Evolutionary conservation across 2,797 vertebrate genomes (phyloP), one percentile per base, ranked within the genome.

Genomic region (Merluccius polli): DNA sequence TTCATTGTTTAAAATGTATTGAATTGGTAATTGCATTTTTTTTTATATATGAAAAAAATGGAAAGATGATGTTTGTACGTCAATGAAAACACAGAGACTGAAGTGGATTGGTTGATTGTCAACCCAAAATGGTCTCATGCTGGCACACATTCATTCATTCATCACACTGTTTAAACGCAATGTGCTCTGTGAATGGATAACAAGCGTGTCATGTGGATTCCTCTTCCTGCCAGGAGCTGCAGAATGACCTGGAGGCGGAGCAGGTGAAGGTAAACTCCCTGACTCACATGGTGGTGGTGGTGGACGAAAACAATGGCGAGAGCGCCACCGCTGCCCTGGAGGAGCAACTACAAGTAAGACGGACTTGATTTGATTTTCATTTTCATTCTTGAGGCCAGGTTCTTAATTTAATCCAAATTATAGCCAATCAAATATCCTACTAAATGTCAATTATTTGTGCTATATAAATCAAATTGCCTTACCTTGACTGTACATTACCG

Each of bases 231-330:
- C 84, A 99, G 98, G 91, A 83, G 83, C 92, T 99, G 78, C 98
- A 99, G 90, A 95, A 88, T 75, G 98, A 99, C 84, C 92, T 99
- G 79, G 98, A 99, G 92, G 80, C 91, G 11, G 98, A 99, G 77
- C 98, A 99, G 87, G 96, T 98, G 84, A 99, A 98, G 82, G 98
- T 99, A 1, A 99, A 99, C 89, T 99, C 97, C 30, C 86, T 99
- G 38, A 99, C 98, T 0, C 98, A 99, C 89, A 99, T 99, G 98
- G 98, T 99, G 4, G 97, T 99, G 0, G 98, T 99, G 71, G 97
- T 99, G 1, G 98, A 99, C 83, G 98, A 99, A 89, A 97, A 95
- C 90, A 96, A 93, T 0, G 95, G 96, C 0, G 98, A 99, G 87
- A 94, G 94, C 15, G 95, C 97, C 80, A 98, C 98, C 0, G 96